phyloP scores from a whole-genome alignment of 2,797 vertebrate genomes.

The Pachyuromys duprasi region DNA sequence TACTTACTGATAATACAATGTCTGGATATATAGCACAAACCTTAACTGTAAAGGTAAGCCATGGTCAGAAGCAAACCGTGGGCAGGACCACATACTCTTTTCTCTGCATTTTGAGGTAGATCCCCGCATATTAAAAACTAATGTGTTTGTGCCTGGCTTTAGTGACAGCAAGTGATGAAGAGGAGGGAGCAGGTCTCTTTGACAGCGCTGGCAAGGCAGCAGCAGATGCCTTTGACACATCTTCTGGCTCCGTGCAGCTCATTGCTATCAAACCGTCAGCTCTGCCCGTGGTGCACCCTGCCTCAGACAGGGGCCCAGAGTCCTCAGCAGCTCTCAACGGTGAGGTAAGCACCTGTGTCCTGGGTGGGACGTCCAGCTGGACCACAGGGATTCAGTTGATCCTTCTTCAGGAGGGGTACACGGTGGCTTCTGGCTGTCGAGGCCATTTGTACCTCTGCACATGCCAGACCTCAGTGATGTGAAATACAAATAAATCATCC shows the following conservation, averaged over 20 bases:
- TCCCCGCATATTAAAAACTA: not conserved
- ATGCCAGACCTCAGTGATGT: rapidly evolving
- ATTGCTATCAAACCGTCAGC: constrained; percentile 94
- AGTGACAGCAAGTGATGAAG: constrained; percentile 88
- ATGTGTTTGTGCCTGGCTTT: constrained; percentile 73
- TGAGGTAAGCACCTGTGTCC: constrained; percentile 90
- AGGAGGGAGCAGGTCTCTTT: constrained; percentile 88
- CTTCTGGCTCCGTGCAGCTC: constrained; percentile 97
- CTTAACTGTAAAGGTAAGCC: not conserved
- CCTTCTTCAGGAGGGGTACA: too few species aligned
- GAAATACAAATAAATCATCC: not conserved
- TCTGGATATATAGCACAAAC: not conserved
- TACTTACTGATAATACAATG: not conserved
- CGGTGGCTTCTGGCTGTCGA: rapidly evolving
- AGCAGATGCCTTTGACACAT: constrained; percentile 94
- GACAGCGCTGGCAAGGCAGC: constrained; percentile 86
- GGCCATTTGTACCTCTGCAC: not conserved
- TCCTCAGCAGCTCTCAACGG: constrained; percentile 92
- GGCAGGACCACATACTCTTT: not conserved
- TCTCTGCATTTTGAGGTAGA: not conserved
- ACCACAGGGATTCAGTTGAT: not conserved
- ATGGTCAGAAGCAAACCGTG: not conserved
- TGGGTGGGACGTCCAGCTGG: not conserved
- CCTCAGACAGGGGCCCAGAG: constrained; percentile 94
- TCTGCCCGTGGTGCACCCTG: constrained; percentile 91